These are phyloP conservation scores for Pterophyllum scalare DNA, from an alignment of 2,113 vertebrate genomes.

Conservation along the genomic window DNA sequence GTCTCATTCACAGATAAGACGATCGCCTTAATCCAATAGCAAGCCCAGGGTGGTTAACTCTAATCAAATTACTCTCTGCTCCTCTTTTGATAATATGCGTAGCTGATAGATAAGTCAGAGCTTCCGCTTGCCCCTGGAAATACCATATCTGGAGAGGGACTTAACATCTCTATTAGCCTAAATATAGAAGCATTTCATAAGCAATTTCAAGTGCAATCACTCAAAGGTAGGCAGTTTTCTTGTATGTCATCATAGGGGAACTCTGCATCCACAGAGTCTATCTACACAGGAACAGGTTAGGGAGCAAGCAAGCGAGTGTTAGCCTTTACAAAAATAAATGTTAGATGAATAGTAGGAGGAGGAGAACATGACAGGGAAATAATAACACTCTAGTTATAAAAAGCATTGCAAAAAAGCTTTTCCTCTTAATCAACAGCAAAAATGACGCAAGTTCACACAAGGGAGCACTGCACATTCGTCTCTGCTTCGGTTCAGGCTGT, in stretches of 20 bases:
- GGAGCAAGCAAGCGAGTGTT: conserved; percentile 8
- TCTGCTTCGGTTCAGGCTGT: conserved; percentile 43
- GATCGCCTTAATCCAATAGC: conserved; percentile 67
- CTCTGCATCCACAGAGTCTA: conserved; percentile 17
- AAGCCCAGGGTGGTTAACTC: conserved; percentile 55
- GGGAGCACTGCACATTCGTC: conserved; percentile 31
- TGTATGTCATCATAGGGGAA: conserved; percentile 46
- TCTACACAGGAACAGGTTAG: conserved; percentile 27
- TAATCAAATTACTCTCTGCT: conserved; percentile 70
- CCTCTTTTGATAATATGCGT: conserved; percentile 61
- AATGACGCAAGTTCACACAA: conserved; percentile 43
- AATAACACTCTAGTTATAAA: conserved; percentile 40
- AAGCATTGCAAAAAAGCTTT: conserved; percentile 40
- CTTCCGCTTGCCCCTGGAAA: conserved; percentile 66
- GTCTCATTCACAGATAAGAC: conserved; percentile 71
- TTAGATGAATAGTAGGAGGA: background rate
- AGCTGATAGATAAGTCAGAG: conserved; percentile 64
- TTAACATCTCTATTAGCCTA: conserved; percentile 66
- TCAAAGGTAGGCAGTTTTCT: conserved; percentile 57
- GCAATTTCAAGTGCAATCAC: conserved; percentile 72
- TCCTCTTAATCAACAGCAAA: conserved; percentile 54
- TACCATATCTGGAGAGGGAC: conserved; percentile 57
- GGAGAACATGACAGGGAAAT: conserved; percentile 27
- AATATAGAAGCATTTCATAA: conserved; percentile 71
- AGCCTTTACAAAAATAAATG: conserved; percentile 50